A percentile compares a stretch with the other conserved stretches of the same genome.
Evolutionary conservation across 1,140 invertebrate species (phyloP).

Genomic region (Drosophila saltans): DNA sequence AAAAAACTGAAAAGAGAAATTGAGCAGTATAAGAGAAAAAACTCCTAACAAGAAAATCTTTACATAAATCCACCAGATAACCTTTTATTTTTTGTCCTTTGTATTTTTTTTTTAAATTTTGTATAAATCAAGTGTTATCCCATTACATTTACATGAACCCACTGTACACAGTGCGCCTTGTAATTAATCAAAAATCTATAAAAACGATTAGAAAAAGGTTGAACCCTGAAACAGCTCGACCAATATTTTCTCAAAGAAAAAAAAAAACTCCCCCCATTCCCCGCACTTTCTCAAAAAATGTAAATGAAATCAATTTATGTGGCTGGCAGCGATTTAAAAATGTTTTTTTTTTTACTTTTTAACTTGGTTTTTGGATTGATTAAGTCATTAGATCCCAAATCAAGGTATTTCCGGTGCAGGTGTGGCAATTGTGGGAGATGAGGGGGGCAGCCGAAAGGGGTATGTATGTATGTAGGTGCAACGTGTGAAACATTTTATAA

Average conservation of each 20-base stretch:
- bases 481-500: conserved; percentile 11
- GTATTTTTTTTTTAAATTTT: too few relatives aligned
- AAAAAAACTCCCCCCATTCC: neutral
- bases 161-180: neutral
- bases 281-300: neutral
- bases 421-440: neutral
- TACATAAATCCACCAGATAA: too few relatives aligned
- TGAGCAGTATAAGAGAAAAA: neutral
- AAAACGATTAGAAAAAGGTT: neutral
- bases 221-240: neutral
- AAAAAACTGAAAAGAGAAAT: neutral
- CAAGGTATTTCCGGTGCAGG: conserved; percentile 1
- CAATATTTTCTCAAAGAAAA: neutral
- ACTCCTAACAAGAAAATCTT: too few relatives aligned
- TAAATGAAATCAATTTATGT: conserved; percentile 1
- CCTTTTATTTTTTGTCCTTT: neutral
- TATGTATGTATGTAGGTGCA: neutral
- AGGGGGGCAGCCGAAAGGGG: neutral
- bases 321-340: neutral
- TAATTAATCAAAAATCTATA: conserved; percentile 10
- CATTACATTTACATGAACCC: too few relatives aligned
- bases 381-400: conserved; percentile 2
- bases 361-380: neutral
- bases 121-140: too few relatives aligned
- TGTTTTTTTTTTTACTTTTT: neutral